A percentile compares a stretch with the other conserved stretches of the same genome.
These are phyloP conservation scores for Colletes gigas DNA, from an alignment of 1,140 invertebrate genomes.

Conservation along the genomic window DNA sequence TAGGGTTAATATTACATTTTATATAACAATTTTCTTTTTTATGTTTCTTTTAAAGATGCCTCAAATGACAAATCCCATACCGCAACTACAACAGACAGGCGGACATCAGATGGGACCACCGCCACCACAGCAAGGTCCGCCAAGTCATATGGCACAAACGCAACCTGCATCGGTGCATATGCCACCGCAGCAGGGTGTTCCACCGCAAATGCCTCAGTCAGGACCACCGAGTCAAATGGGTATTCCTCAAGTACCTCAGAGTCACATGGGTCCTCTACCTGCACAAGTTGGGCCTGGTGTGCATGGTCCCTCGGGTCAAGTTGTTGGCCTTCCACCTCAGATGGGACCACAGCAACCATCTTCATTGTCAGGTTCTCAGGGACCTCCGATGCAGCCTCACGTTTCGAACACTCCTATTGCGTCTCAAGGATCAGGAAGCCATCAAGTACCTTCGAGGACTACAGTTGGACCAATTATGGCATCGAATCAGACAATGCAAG, in stretches of 20 bases:
- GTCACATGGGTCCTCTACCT: constrained; percentile 49
- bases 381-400: constrained; percentile 42
- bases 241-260: constrained; percentile 39
- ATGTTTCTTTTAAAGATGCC: constrained; percentile 51
- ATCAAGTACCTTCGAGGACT: constrained; percentile 44
- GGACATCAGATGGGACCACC: constrained; percentile 61
- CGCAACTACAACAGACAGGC: constrained; percentile 60
- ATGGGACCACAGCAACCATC: constrained; percentile 54
- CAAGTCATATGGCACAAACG: constrained; percentile 47
- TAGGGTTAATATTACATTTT: background rate
- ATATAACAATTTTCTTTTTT: constrained; percentile 2
- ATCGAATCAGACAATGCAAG: constrained; percentile 43
- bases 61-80: constrained; percentile 62
- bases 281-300: constrained; percentile 35
- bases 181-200: constrained; percentile 44
- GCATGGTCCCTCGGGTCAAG: constrained; percentile 42
- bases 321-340: constrained; percentile 52
- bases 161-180: constrained; percentile 57
- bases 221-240: constrained; percentile 56
- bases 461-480: constrained; percentile 33
- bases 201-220: constrained; percentile 44
- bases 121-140: constrained; percentile 50
- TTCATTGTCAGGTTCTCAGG: constrained; percentile 50
- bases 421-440: constrained; percentile 44
- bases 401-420: constrained; percentile 50